Evolutionary conservation across 2,797 vertebrate species (phyloP).

Genomic region (Rhynchotus rufescens): DNA sequence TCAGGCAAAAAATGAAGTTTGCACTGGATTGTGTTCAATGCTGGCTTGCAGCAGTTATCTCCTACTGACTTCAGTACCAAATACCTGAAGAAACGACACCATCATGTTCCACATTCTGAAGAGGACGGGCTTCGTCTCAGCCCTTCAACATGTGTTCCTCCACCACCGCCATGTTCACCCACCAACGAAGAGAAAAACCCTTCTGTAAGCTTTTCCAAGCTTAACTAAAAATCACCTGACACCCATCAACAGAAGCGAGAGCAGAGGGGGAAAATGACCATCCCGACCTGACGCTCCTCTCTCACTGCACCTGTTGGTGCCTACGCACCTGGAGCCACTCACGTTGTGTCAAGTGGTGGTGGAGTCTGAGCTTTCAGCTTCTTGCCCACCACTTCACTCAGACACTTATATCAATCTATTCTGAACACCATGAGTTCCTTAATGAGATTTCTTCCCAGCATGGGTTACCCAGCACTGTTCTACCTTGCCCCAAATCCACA

Average conservation of each 20-base stretch:
- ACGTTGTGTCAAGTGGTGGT: accelerated
- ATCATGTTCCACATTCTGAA: background rate
- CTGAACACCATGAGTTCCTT: background rate
- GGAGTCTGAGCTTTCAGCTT: background rate
- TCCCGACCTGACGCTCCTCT: background rate
- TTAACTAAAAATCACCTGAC: background rate
- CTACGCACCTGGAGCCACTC: accelerated
- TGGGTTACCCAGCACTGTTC: background rate
- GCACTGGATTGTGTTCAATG: constrained; percentile 34
- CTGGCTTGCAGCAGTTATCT: constrained; percentile 3
- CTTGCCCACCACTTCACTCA: background rate
- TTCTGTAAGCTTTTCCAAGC: background rate
- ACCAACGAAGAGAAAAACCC: background rate
- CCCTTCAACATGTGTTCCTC: background rate
- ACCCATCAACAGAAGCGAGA: background rate
- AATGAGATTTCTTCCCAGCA: background rate
- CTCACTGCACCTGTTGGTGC: accelerated
- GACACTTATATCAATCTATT: background rate
- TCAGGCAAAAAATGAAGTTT: constrained; percentile 22
- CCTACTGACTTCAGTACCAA: background rate
- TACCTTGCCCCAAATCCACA: background rate
- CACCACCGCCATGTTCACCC: background rate
- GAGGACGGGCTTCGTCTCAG: background rate
- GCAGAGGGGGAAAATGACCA: background rate
- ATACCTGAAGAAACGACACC: background rate